Conservation (phyloP, 2,797 vertebrate genomes). For the Sebastes variabilis region DNA sequence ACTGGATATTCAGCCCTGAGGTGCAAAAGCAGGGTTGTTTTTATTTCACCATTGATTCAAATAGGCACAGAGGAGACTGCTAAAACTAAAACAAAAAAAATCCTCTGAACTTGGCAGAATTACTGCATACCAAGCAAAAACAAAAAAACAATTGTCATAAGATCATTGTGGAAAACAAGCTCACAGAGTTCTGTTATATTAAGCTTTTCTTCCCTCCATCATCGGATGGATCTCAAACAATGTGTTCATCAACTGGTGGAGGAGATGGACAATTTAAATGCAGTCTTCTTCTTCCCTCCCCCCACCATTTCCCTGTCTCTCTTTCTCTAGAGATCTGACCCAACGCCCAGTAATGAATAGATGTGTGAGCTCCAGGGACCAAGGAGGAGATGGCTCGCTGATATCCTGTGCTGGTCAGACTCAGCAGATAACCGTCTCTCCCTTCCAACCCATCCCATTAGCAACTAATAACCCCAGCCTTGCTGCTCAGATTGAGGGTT, state of each 20-base stretch:
- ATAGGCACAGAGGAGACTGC: constrained; percentile 29
- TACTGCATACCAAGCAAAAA: constrained; percentile 24
- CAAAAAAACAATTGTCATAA: background rate
- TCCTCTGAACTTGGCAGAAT: constrained; percentile 9
- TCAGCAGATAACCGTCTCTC: constrained; percentile 17
- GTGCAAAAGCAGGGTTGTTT: constrained; percentile 38
- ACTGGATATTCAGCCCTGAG: constrained; percentile 45
- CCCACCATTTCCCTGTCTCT: background rate
- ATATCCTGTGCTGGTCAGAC: constrained; percentile 33
- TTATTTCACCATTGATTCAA: constrained; percentile 44
- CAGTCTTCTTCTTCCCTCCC: constrained; percentile 8
- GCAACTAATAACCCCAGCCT: background rate
- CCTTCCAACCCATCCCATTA: constrained; percentile 20
- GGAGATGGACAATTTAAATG: constrained; percentile 24
- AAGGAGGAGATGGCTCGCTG: constrained; percentile 16
- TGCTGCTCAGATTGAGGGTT: background rate
- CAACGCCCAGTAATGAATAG: constrained; percentile 37
- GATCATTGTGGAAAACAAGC: constrained; percentile 3
- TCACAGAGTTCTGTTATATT: constrained; percentile 1
- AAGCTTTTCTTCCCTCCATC: constrained; percentile 11
- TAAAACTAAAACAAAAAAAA: constrained; percentile 25
- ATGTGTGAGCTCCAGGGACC: constrained; percentile 23
- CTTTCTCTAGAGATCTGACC: constrained; percentile 32
- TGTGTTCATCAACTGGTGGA: constrained; percentile 27
- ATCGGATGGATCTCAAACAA: constrained; percentile 21